A percentile compares a stretch with the other conserved stretches of the same genome.
Conservation (phyloP, 2,113 vertebrate genomes). For the Peucedramus taeniatus region DNA sequence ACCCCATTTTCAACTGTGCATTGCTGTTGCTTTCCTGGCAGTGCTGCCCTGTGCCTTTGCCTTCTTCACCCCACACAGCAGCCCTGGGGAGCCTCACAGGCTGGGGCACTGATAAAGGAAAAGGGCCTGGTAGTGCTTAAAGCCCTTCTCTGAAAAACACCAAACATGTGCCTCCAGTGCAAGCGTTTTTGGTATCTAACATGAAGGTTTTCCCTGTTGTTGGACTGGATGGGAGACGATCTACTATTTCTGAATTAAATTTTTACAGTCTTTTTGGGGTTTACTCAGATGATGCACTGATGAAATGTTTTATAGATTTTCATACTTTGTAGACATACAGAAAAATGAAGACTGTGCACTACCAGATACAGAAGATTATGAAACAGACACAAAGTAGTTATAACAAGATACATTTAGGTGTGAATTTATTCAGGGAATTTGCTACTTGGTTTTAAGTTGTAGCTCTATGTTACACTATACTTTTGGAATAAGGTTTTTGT, state of each 20-base stretch:
- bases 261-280: background rate
- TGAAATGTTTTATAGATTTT: background rate
- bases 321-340: background rate
- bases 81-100: background rate
- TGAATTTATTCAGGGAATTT: background rate
- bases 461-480: background rate
- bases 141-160: background rate
- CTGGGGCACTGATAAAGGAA: background rate
- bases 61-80: background rate
- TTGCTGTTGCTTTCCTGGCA: background rate
- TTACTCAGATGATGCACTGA: background rate
- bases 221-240: background rate
- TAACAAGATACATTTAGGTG: background rate
- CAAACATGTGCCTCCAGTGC: rapidly evolving
- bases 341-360: background rate
- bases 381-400: background rate
- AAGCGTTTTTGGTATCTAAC: background rate
- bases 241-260: background rate
- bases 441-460: background rate
- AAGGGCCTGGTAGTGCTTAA: background rate
- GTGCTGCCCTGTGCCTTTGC: background rate
- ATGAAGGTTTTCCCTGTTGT: background rate
- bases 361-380: background rate
- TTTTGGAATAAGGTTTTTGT: background rate
- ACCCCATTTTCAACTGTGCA: rapidly evolving